phyloP scores from a whole-genome alignment of 2,888 invertebrate genomes.

The Hypercompe scribonia region DNA sequence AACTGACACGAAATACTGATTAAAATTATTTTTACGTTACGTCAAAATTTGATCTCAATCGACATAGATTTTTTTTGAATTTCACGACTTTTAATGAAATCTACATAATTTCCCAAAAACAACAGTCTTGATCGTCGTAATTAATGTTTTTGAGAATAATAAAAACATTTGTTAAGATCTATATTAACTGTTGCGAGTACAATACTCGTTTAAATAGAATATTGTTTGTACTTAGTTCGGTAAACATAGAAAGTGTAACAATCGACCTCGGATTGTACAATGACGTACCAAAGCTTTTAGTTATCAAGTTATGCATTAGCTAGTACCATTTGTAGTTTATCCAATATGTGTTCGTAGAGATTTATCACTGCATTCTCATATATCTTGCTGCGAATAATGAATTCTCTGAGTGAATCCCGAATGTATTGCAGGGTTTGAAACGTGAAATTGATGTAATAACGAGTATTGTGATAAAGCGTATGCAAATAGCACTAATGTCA shows the following conservation, averaged over 20 bases:
- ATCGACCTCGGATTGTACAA: conserved; percentile 36
- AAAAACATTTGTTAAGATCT: background rate
- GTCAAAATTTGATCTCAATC: too few relatives aligned
- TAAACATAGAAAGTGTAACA: conserved; percentile 24
- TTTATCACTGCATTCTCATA: conserved; percentile 64
- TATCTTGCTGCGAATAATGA: conserved; percentile 36
- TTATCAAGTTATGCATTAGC: conserved; percentile 73
- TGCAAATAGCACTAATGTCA: conserved; percentile 30
- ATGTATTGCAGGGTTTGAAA: conserved; percentile 31
- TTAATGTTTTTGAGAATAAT: background rate
- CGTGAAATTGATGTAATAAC: conserved; percentile 27
- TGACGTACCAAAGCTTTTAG: conserved; percentile 75
- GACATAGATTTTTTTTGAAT: too few relatives aligned
- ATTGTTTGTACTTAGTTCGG: conserved; percentile 32
- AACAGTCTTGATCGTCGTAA: too few relatives aligned
- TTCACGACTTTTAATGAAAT: too few relatives aligned
- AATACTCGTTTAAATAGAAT: conserved; percentile 43
- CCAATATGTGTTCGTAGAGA: conserved; percentile 59
- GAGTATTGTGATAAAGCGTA: conserved; percentile 39
- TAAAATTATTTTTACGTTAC: too few relatives aligned
- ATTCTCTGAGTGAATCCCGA: conserved; percentile 34
- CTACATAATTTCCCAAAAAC: too few relatives aligned
- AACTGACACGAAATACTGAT: too few relatives aligned
- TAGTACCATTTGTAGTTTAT: conserved; percentile 59
- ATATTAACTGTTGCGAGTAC: background rate